phyloP scores from a whole-genome alignment of 2,888 invertebrate species.

The Patella pellucida region DNA sequence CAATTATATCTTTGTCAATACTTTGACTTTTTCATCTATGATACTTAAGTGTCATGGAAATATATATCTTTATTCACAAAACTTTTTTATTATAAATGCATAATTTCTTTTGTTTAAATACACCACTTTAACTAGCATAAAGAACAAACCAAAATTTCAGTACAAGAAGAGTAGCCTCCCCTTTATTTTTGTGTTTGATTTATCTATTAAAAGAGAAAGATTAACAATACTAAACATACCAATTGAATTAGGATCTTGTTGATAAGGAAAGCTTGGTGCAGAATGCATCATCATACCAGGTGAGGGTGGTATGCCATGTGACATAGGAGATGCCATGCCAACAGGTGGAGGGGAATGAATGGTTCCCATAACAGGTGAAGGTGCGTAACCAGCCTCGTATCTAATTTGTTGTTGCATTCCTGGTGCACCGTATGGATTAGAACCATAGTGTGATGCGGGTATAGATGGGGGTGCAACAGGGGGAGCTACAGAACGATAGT shows the following conservation, averaged over 20 bases:
- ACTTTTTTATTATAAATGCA: too few species aligned
- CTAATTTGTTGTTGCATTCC: slow-evolving; percentile 71
- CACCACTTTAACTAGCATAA: not conserved
- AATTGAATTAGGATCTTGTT: slow-evolving; percentile 29
- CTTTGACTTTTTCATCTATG: too few species aligned
- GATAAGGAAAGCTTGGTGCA: slow-evolving; percentile 28
- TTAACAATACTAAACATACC: slow-evolving; percentile 26
- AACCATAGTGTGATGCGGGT: slow-evolving; percentile 73
- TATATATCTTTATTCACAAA: too few species aligned
- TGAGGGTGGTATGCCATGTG: slow-evolving; percentile 34
- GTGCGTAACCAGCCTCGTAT: slow-evolving; percentile 27
- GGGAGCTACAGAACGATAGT: slow-evolving; percentile 83
- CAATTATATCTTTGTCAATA: too few species aligned
- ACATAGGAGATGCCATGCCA: slow-evolving; percentile 58
- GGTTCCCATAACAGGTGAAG: slow-evolving; percentile 34
- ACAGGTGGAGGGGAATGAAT: slow-evolving; percentile 45
- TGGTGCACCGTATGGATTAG: not conserved
- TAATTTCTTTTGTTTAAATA: too few species aligned
- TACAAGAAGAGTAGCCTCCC: not conserved
- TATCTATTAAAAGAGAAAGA: not conserved
- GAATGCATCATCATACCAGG: slow-evolving; percentile 28
- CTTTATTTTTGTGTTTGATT: not conserved
- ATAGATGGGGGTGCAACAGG: slow-evolving; percentile 90
- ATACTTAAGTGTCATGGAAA: too few species aligned
- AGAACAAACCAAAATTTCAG: not conserved